phyloP scores from a whole-genome alignment of 2,888 invertebrate genomes.

The Mythimna vitellina region DNA sequence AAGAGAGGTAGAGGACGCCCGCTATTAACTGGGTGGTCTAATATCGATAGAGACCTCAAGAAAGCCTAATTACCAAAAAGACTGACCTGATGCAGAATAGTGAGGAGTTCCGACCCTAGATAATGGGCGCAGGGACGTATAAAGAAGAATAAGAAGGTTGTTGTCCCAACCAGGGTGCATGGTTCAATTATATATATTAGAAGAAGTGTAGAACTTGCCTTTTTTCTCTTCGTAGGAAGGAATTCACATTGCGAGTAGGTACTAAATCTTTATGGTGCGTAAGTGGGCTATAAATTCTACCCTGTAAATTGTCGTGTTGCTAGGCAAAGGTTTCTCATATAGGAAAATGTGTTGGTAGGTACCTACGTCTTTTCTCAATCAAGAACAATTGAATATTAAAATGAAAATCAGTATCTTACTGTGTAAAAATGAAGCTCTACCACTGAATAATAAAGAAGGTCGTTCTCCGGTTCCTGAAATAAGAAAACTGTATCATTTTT shows the following conservation, averaged over 20 bases:
- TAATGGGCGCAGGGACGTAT: too few relatives aligned
- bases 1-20: too few relatives aligned
- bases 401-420: slow-evolving; percentile 14
- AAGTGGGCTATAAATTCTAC: background rate
- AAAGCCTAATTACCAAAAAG: too few relatives aligned
- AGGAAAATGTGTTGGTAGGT: background rate
- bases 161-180: background rate
- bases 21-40: too few relatives aligned
- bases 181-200: background rate
- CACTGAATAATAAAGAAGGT: slow-evolving; percentile 32
- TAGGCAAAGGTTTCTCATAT: background rate
- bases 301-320: background rate
- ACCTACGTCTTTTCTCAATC: background rate
- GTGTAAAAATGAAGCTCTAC: slow-evolving; percentile 7
- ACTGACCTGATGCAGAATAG: too few relatives aligned
- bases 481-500: slow-evolving; percentile 49
- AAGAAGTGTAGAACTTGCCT: too few relatives aligned
- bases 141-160: background rate
- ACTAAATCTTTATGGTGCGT: background rate
- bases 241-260: background rate
- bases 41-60: too few relatives aligned
- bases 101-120: too few relatives aligned
- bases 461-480: slow-evolving; percentile 26
- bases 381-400: slow-evolving; percentile 1
- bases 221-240: background rate